A percentile compares a stretch with the other conserved stretches of the same genome.
phyloP scores from a whole-genome alignment of 2,113 vertebrate genomes.

The Dromiciops gliroides region DNA sequence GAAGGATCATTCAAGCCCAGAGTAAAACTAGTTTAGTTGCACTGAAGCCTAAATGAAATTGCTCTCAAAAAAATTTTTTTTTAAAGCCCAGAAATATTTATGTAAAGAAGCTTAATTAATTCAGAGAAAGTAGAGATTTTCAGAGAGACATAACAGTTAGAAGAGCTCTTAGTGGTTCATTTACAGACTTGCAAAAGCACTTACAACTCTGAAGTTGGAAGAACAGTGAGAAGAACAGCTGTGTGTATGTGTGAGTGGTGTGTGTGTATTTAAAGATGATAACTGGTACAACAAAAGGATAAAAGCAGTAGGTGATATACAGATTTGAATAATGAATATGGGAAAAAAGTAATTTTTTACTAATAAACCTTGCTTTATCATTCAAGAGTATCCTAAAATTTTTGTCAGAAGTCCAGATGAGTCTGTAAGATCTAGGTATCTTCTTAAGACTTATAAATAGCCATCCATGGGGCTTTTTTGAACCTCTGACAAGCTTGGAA shows the following conservation, averaged over 20 bases:
- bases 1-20: background rate
- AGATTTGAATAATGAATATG: background rate
- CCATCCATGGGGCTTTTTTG: background rate
- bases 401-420: background rate
- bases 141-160: background rate
- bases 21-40: background rate
- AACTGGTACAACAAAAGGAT: background rate
- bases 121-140: background rate
- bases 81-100: background rate
- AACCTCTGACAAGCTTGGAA: background rate
- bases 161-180: background rate
- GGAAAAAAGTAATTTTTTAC: background rate
- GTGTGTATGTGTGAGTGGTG: background rate
- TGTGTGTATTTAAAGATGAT: background rate
- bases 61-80: background rate
- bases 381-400: background rate
- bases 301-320: background rate
- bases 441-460: background rate
- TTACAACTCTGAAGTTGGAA: background rate
- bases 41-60: background rate
- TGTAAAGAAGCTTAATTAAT: background rate
- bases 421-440: background rate
- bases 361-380: background rate
- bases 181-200: too few species aligned
- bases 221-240: background rate